Conservation (phyloP, 1,140 invertebrate species). For the Streblospio benedicti region DNA sequence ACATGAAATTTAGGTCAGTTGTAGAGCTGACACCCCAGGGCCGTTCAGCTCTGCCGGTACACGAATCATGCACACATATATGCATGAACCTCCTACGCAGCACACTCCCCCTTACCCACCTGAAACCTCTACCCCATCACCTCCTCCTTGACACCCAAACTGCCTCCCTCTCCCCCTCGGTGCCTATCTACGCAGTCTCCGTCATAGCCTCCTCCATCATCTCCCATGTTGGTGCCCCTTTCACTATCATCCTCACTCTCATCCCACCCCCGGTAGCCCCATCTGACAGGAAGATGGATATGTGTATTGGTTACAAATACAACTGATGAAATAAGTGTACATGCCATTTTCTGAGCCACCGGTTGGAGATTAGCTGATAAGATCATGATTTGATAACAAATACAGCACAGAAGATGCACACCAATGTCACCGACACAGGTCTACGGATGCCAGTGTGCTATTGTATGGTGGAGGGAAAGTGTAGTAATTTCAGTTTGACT, state of each 20-base stretch:
- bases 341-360: slow-evolving; percentile 2
- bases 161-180: background rate
- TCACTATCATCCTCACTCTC: background rate
- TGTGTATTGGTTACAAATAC: slow-evolving; percentile 1
- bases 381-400: background rate
- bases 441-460: no score
- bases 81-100: no score
- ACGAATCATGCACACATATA: no score
- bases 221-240: background rate
- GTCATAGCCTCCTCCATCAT: background rate
- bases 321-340: slow-evolving; percentile 9
- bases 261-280: background rate
- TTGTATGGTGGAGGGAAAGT: no score
- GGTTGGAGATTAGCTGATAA: background rate
- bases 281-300: background rate
- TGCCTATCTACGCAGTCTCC: background rate
- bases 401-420: background rate
- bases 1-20: no score
- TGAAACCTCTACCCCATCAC: background rate
- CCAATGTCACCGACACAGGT: background rate
- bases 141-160: background rate
- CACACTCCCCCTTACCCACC: no score
- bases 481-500: no score
- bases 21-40: no score
- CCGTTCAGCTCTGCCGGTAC: no score